Base-by-base conservation (phyloP, 30 jellyfish, hydroid and myxozoan species). In the Rhopilema esculentum region DNA sequence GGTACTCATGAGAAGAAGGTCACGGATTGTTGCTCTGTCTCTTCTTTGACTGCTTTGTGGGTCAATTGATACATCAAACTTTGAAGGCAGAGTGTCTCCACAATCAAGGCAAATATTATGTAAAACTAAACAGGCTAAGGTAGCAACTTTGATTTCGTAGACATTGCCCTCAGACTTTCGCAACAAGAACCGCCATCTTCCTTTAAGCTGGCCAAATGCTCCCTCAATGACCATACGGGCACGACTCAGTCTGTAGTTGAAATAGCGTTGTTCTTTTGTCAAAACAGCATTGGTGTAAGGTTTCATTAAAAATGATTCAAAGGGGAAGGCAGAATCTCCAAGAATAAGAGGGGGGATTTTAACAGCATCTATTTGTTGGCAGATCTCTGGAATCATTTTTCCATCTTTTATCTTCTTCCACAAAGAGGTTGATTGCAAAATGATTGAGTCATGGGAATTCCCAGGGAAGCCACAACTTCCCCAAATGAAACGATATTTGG, bases 391-490 rank as follows among this genome's bases (percentile, higher is more conserved):
- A 16, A 26, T 16, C 48, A 67, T 15, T 16, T 67, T 20, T 20
- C 78, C 78, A 67, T 22, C 32, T 24, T 29, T 17, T 15, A 67
- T 20, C 20, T 29, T 16, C 48, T 20, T 16, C 49, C 78, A 67
- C 48, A 67, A 33, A 16, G 40, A 22, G n/a, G 78, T 67, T 67
- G 67, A 16, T 31, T 73, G 70, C 32, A 83, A 20, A 0, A 31
- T 52, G 7, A 29, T 83, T 17, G 83, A 66, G 30, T 66, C 92
- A 74, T 87, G 96, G 22, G 70, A 27, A 70, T 79, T 79, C 29
- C 91, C 96, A 64, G 96, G 96, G 67, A 78, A 67, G 32, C 96
- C 96, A 75, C 66, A 78, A 40, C 92, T 57, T 31, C 70, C 96
- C 92, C 96, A 78, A 24, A 79, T 67, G 61, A 79, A 88, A 20